Evolutionary conservation across 2,888 invertebrate species (phyloP), one percentile per base, ranked within the genome.

Genomic region (Lypha dubia): DNA sequence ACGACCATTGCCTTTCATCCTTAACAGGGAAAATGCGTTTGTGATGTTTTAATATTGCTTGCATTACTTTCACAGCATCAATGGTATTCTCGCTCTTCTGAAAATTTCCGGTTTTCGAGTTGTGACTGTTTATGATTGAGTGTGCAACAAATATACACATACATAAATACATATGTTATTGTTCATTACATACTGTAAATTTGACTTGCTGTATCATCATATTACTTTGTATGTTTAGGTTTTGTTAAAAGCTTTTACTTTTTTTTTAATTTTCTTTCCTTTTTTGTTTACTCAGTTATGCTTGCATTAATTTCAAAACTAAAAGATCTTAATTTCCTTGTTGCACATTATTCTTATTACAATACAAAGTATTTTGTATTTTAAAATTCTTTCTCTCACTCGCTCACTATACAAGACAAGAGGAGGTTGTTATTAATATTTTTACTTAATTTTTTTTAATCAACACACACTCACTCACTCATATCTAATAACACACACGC

Each of bases 401-500:
- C 62, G 44, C 38, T 65, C 68, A 20, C 24, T 28, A n/a, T 44
- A n/a, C 46, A 51, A 65, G 58, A n/a, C n/a, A n/a, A n/a, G n/a
- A n/a, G n/a, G n/a, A 56, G 28, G 22, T 76, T 8, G 35, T 63
- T 65, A 68, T 67, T 63, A 77, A 71, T 71, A 67, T 76, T 32
- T 15, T 56, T 70, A 65, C 68, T 75, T 84, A 71, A n/a, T n/a
- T 85, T 86, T 87, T 87, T 75, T 87, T 87, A 87, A 89, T 89
- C 87, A 90, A 90, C 89, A 89, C 89, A 89, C 53, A 32, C 70
- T 75, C 63, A 75, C 63, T 53, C 63, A 74, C 71, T 67, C 80
- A 71, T 73, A 75, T 79, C 53, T 73, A 46, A 74, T 77, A 84
- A 88, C 89, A 90, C 89, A 90, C 90, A 90, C 89, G 88, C 91